phyloP scores from a whole-genome alignment of 2,113 vertebrate genomes.

The Harpagus bidentatus region DNA sequence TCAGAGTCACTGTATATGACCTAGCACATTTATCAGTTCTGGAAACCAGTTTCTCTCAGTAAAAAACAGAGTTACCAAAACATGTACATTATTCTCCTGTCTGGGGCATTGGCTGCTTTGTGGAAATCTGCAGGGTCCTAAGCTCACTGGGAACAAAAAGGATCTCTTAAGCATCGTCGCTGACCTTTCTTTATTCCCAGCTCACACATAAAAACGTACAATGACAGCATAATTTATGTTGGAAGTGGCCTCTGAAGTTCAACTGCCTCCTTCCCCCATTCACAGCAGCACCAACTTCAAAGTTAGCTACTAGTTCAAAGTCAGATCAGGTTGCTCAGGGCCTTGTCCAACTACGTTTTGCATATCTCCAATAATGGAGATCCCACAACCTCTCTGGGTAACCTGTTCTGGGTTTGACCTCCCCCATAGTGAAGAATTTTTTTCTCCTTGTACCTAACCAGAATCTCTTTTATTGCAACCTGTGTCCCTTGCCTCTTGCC shows the following conservation, averaged over 20 bases:
- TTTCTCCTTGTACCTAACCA: neutral
- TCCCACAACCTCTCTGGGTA: neutral
- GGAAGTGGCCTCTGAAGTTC: neutral
- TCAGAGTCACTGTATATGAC: neutral
- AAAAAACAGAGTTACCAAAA: neutral
- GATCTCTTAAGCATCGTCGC: neutral
- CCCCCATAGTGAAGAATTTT: neutral
- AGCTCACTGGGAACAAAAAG: neutral
- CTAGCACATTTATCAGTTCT: neutral
- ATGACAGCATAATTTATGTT: neutral
- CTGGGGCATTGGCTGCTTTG: neutral
- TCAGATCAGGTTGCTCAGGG: neutral
- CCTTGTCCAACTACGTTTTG: neutral
- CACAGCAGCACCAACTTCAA: neutral
- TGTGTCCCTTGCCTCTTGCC: neutral
- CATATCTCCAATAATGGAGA: accelerated
- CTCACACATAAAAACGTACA: neutral
- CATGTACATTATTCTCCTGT: neutral
- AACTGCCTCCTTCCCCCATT: neutral
- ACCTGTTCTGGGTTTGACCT: neutral
- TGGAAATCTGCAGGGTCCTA: neutral
- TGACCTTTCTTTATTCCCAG: neutral
- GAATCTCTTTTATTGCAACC: neutral
- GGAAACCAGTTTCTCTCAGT: neutral
- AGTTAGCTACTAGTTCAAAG: neutral